Evolutionary conservation across 2,888 invertebrate genomes (phyloP), one percentile per base, ranked within the genome.

Genomic region (Sepioteuthis lessoniana): DNA sequence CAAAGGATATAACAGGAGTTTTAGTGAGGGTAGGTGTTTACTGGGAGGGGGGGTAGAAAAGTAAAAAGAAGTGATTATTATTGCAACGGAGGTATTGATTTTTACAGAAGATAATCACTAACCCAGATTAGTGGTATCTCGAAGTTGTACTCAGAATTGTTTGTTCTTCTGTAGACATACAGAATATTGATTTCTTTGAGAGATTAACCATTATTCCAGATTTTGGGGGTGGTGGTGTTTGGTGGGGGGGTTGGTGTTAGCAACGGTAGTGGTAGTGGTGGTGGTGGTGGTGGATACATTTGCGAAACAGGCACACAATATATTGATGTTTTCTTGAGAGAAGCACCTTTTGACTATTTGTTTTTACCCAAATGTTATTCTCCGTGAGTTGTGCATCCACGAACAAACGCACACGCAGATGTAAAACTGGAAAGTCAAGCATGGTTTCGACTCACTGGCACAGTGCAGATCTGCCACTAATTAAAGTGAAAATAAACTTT

Each of bases 291-390:
- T n/a, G n/a, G n/a, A n/a, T 76, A 76, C 76, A 76, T 76, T 76
- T 76, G n/a, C n/a, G n/a, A 76, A 76, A 76, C 76, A 76, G n/a
- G n/a, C 76, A 76, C 76, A 76, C 76, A n/a, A n/a, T n/a, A 76
- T 76, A 76, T 76, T 16, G 76, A 76, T 76, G 76, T 76, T 76
- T 76, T 76, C 76, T 76, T 76, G n/a, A 76, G n/a, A 76, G n/a
- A 76, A 35, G n/a, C 76, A 76, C 76, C 76, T 76, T 76, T 76
- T 35, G n/a, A n/a, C 76, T 55, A 55, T 55, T 55, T 55, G 55
- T 55, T 55, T 55, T 55, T 76, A 21, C 76, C 76, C n/a, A 55
- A 55, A 55, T 25, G 55, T 35, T 35, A n/a, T n/a, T 76, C 76
- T 76, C 76, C 76, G 16, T 35, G 76, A 76, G 76, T 16, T 76